Conservation (phyloP, 1,140 invertebrate species). For the Bombus affinis region DNA sequence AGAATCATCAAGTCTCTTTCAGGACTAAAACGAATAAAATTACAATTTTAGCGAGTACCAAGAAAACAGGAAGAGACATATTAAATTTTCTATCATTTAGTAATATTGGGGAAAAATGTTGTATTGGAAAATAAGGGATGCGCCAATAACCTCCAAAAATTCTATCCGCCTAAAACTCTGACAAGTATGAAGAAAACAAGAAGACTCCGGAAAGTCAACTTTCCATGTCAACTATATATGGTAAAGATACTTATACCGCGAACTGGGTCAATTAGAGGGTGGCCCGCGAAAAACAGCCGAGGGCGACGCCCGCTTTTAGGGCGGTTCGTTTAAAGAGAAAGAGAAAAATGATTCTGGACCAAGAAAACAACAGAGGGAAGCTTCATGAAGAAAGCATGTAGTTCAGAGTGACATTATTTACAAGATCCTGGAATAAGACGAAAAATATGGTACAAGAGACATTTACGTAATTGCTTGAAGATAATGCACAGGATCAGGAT, state of each 20-base stretch:
- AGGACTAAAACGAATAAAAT: no score
- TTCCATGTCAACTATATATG: conserved; percentile 43
- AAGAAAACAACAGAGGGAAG: conserved; percentile 5
- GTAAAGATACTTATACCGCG: conserved; percentile 60
- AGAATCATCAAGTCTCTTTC: no score
- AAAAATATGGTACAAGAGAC: not conserved
- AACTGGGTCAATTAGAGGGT: conserved; percentile 68
- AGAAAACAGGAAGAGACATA: no score
- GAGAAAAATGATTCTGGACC: conserved; percentile 46
- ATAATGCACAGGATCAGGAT: not conserved
- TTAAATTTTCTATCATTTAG: no score
- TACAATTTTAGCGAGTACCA: no score
- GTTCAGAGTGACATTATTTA: not conserved
- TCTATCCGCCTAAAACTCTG: not conserved
- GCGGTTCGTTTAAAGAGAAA: conserved; percentile 24
- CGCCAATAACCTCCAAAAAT: not conserved
- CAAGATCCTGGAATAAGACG: not conserved
- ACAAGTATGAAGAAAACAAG: not conserved
- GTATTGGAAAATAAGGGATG: no score
- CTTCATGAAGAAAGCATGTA: not conserved
- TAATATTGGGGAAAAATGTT: no score
- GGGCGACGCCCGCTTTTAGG: conserved; percentile 47
- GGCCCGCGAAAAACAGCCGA: conserved; percentile 52
- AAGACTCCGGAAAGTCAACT: conserved; percentile 36
- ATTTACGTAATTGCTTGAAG: not conserved